Percentiles rank a stretch among this genome's conserved stretches.
Evolutionary conservation across 2,113 vertebrate genomes (phyloP).

Genomic region (Sardina pilchardus): DNA sequence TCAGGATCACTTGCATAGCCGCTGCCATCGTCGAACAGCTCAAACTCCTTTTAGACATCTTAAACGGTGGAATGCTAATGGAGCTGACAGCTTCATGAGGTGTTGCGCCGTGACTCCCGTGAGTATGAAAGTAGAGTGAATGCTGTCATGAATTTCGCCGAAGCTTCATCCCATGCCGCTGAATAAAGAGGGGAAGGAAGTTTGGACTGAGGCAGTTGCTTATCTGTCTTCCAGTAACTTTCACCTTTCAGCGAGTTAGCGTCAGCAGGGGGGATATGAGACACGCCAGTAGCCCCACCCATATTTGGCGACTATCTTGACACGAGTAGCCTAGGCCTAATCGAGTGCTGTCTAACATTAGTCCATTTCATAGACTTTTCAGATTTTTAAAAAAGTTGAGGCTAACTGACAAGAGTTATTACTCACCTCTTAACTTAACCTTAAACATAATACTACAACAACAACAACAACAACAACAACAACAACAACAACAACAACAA

Average conservation of each 20-base stretch:
- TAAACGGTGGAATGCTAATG: not conserved
- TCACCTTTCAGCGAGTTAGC: not conserved
- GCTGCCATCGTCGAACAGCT: not conserved
- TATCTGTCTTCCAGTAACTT: not conserved
- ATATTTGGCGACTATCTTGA: not conserved
- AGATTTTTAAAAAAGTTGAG: too few species aligned
- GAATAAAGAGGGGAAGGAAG: conserved; percentile 54
- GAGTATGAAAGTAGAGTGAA: not conserved
- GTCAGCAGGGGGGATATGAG: not conserved
- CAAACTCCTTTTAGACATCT: not conserved
- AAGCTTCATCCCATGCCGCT: conserved; percentile 46
- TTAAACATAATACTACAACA: too few species aligned
- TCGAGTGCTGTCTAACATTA: not conserved
- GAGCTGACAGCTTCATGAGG: not conserved
- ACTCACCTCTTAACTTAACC: too few species aligned
- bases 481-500: too few species aligned
- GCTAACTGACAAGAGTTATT: too few species aligned
- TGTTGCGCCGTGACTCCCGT: not conserved
- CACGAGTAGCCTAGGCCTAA: too few species aligned
- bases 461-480: too few species aligned
- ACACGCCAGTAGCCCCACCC: not conserved
- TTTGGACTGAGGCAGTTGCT: conserved; percentile 17
- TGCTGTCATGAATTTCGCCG: not conserved
- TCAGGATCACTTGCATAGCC: conserved; percentile 41
- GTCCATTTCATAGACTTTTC: too few species aligned